These are phyloP conservation scores for Eriosoma lanigerum DNA, from an alignment of 1,140 invertebrate species.

Conservation along the genomic window DNA sequence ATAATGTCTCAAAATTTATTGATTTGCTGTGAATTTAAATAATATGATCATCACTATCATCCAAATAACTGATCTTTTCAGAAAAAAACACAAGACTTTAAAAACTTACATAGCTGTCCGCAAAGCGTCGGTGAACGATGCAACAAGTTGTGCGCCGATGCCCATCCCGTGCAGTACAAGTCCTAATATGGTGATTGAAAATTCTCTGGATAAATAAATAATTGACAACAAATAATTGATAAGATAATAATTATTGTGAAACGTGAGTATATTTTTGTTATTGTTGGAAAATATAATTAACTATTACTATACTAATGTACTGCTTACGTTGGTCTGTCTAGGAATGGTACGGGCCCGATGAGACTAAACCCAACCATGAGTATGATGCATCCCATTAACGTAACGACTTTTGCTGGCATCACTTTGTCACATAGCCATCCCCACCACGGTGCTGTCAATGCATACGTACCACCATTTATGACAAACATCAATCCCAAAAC, in stretches of 20 bases:
- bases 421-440: constrained; percentile 76
- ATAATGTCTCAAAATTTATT: too few relatives aligned
- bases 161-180: constrained; percentile 76
- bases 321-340: constrained; percentile 56
- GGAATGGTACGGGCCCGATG: constrained; percentile 74
- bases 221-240: not conserved
- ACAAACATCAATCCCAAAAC: constrained; percentile 83
- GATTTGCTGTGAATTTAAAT: too few relatives aligned
- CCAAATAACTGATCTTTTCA: too few relatives aligned
- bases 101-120: constrained; percentile 70
- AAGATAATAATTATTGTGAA: not conserved
- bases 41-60: too few relatives aligned
- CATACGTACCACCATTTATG: constrained; percentile 83
- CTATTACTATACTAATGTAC: too few relatives aligned
- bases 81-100: not conserved
- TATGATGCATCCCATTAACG: constrained; percentile 68
- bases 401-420: constrained; percentile 68
- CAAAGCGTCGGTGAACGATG: constrained; percentile 79
- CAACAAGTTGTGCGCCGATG: constrained; percentile 77
- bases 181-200: constrained; percentile 70
- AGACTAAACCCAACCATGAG: constrained; percentile 69
- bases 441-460: constrained; percentile 76
- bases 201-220: constrained; percentile 60
- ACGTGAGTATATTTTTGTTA: too few relatives aligned
- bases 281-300: not conserved